Evolutionary conservation across 1,140 invertebrate species (phyloP), one percentile per base, ranked within the genome.

Genomic region (Thaumetopoea pityocampa): DNA sequence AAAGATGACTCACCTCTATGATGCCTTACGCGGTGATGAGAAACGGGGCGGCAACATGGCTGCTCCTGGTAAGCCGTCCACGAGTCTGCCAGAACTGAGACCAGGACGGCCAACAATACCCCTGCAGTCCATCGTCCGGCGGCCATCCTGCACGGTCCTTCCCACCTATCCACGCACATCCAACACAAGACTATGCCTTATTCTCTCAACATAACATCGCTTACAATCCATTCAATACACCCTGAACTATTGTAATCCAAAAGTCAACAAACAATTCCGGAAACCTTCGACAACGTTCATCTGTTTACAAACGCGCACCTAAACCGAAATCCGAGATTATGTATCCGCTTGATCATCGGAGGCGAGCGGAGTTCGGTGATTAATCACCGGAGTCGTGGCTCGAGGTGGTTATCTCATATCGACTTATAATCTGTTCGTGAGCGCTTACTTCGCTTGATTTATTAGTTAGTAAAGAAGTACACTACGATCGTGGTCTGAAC

Each of bases 51-150:
- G 44, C 85, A 86, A 46, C 85, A 86, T 11, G 82, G 82, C 52
- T 80, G 73, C 63, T 86, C 85, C 57, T 79, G 69, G 55, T 70
- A 86, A 9, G 77, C 72, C n/a, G 70, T 82, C 81, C 80, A 84
- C 27, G 81, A 80, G 44, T 85, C 80, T 4, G 73, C 74, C 46
- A 69, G 45, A 32, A 52, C 72, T 3, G 67, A 54, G 33, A 56
- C 64, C 50, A 76, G 23, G 52, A 68, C 51, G 5, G 51, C 58
- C 62, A 60, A 67, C 46, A 79, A 34, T 44, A 79, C 43, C 41
- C 65, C 65, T 14, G 49, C 53, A 26, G 68, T 65, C 67, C 73
- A 67, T 58, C 62, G 60, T 24, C 47, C 53, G 33, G 24, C 51
- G 18, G 47, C 62, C 67, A 77, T 76, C 44, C 54, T 56, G 6